Evolutionary conservation across 2,113 vertebrate genomes (phyloP).

Genomic region (Stercorarius parasiticus): DNA sequence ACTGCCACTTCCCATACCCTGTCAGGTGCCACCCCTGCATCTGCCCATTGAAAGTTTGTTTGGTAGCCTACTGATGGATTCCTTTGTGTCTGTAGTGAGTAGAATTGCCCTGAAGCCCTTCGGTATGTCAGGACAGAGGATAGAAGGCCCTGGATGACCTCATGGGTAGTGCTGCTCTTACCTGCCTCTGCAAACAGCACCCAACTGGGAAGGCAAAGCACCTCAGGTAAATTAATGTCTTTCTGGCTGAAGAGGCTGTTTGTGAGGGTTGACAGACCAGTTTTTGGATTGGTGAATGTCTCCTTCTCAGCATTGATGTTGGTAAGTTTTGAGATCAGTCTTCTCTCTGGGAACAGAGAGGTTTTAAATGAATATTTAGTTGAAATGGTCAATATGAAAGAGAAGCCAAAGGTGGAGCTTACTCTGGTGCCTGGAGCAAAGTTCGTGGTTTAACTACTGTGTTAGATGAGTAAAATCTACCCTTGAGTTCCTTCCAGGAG

Average conservation of each 20-base stretch:
- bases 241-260: neutral
- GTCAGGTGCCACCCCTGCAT: neutral
- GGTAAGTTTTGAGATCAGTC: neutral
- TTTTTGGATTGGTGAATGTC: neutral
- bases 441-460: neutral
- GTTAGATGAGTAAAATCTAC: conserved; percentile 30
- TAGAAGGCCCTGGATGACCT: neutral
- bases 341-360: neutral
- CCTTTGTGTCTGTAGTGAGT: neutral
- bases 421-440: neutral
- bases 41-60: neutral
- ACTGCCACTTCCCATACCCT: neutral
- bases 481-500: neutral
- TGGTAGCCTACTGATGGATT: neutral
- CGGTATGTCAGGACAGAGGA: neutral
- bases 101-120: neutral
- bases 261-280: neutral
- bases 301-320: neutral
- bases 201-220: neutral
- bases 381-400: conserved; percentile 8
- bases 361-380: conserved; percentile 16
- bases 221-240: neutral
- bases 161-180: neutral
- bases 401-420: conserved; percentile 27
- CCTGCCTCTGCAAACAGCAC: neutral